Evolutionary conservation across 2,888 invertebrate species (phyloP).

Genomic region (Melanostoma mellinum): DNA sequence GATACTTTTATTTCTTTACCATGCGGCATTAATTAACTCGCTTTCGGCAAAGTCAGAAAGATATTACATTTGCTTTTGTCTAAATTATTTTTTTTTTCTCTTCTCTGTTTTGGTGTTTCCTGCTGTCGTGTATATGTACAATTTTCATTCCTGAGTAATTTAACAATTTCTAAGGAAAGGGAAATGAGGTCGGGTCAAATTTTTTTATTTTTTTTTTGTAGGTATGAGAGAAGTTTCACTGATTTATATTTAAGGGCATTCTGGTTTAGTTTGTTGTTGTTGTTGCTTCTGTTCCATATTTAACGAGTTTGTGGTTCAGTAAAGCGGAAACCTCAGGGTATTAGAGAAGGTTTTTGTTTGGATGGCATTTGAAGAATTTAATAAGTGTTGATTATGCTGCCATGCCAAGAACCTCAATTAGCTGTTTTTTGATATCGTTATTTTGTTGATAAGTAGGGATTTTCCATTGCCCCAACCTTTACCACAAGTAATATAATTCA

Average conservation of each 20-base stretch:
- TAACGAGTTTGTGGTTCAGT: constrained; percentile 2
- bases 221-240: constrained; percentile 14
- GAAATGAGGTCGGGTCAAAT: constrained; percentile 15
- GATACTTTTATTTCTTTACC: constrained; percentile 65
- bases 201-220: constrained; percentile 6
- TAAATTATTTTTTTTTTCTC: constrained; percentile 44
- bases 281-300: neutral
- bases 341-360: neutral
- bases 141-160: neutral
- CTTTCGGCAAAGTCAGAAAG: constrained; percentile 32
- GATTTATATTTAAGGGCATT: constrained; percentile 11
- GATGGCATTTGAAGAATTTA: constrained; percentile 12
- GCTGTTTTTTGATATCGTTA: constrained; percentile 44
- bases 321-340: neutral
- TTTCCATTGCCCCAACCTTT: neutral
- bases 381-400: constrained; percentile 5
- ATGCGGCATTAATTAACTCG: constrained; percentile 66
- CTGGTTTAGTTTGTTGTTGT: neutral
- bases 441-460: constrained; percentile 11
- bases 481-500: neutral
- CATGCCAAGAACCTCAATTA: constrained; percentile 40
- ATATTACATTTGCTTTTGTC: constrained; percentile 62
- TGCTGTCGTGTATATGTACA: neutral
- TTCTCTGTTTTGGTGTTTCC: neutral
- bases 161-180: neutral